phyloP scores from a whole-genome alignment of 1,140 invertebrate species.

The Scaptodrosophila lebanonensis region DNA sequence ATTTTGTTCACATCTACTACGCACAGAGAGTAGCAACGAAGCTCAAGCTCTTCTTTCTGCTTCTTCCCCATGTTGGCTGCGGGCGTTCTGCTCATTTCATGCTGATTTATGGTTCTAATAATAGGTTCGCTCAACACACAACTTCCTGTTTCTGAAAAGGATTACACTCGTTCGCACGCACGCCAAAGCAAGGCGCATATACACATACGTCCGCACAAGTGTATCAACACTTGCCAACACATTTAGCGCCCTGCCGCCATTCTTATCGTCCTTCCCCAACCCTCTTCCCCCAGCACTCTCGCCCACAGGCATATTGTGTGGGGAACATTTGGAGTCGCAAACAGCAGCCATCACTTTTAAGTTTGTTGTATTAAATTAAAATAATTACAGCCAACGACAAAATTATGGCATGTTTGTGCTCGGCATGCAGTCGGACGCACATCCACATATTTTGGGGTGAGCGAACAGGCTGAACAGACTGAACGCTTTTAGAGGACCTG shows the following conservation, averaged over 20 bases:
- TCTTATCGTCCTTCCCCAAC: no score
- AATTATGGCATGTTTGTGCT: no score
- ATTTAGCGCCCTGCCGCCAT: not conserved
- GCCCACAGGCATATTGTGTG: no score
- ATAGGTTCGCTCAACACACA: constrained; percentile 66
- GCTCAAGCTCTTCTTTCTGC: constrained; percentile 23
- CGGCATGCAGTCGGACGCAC: constrained; percentile 26
- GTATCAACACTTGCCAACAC: constrained; percentile 17
- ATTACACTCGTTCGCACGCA: constrained; percentile 48
- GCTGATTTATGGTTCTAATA: constrained; percentile 77
- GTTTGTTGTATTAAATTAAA: constrained; percentile 38
- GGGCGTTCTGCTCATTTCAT: constrained; percentile 71
- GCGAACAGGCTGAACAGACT: no score
- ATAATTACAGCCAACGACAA: constrained; percentile 56
- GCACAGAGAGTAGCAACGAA: constrained; percentile 40
- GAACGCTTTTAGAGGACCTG: no score
- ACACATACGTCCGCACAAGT: constrained; percentile 7
- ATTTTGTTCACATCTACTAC: constrained; percentile 10
- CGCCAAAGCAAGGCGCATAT: constrained; percentile 13
- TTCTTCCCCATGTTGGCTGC: constrained; percentile 27
- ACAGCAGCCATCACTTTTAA: constrained; percentile 41
- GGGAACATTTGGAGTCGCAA: no score
- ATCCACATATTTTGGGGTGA: no score
- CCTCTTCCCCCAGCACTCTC: no score
- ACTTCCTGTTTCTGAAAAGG: constrained; percentile 67